Base-by-base conservation (phyloP, 2,113 vertebrate species). In the Pollachius pollachius region DNA sequence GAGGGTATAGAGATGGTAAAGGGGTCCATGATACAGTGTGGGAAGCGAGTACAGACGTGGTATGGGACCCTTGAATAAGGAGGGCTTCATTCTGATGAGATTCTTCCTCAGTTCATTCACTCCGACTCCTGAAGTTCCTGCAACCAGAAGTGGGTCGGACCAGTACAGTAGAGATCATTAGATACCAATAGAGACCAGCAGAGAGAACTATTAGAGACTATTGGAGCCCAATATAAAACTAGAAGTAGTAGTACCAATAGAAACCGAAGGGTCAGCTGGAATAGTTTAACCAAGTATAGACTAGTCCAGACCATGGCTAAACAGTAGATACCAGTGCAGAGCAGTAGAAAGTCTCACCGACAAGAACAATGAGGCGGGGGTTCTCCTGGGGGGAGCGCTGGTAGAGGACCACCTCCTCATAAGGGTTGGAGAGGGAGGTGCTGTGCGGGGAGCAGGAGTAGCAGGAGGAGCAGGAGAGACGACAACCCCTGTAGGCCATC, bases 111-210 rank as follows among this genome's bases (percentile, higher is more conserved):
- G 84, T 81, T 96, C 95, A 64, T 94, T 97, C 18, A 98, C 94
- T 60, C 96, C 96, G 65, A 97, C 96, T n/a, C 95, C 95, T 69
- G 96, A 93, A 2, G 94, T 94, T 60, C 95, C 96, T 97, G 86
- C 16, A 6, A 15, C 18, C 41, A 48, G 41, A 12, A 7, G 12
- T 48, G 0, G 11, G 41, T 13, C 41, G 11, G 41, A 2, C 37
- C 37, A 41, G 37, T 41, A 41, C 37, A 41, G 37, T 41, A 41
- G 37, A 41, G 11, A 41, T 41, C 37, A 41, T 23, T 23, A 23
- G 23, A 23, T 23, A 34, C 30, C 30, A 34, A 4, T 34, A 34
- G 30, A 34, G 30, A 34, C 2, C 30, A 34, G 4, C 6, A 34
- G 30, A 34, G 6, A 4, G 30, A 34, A 34, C 4, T 23, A 23